Evolutionary conservation across 1,140 invertebrate species (phyloP), one percentile per base, ranked within the genome.

Genomic region (Leguminivora glycinivorella): DNA sequence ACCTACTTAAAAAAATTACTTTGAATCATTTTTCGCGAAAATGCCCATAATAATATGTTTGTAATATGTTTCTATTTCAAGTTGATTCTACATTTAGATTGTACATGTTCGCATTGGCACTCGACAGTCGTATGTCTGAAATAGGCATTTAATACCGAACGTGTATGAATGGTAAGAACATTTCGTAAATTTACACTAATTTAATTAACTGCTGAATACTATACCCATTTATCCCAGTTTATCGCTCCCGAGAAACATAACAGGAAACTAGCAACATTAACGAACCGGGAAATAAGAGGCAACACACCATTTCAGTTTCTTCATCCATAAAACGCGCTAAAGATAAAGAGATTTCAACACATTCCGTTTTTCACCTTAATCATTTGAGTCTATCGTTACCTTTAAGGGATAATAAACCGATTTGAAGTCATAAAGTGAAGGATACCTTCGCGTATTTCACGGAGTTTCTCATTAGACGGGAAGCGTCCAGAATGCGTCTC

Each of bases 391-490:
- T 60, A 26, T 25, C 12, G 26, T 31, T 14, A 17, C 24, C 58
- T 29, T 17, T 60, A 63, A 63, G n/a, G n/a, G 5, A 63, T 63
- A 63, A 29, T 26, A 63, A 63, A 63, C 58, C 58, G 7, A 63
- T 63, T n/a, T 31, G 34, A 29, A 29, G 25, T 63, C 58, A 63
- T 63, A 29, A 63, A 52, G 47, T 52, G 47, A 22, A 1, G 34
- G 17, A 63, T 63, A 1, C 25, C n/a, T n/a, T 10, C 58, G n/a
- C 58, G 26, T 63, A 63, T 63, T 31, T 63, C 47, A 52, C 47
- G 47, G 47, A 9, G 17, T 9, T 63, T 9, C 56, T 60, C 26
- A 63, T 63, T 63, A 63, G 26, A 22, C 26, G 19, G 14, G 25
- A 25, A 26, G 6, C 26, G 58, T 63, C 58, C 58, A 29, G 25